phyloP scores from a whole-genome alignment of 2,888 invertebrate genomes.

The Elegia similella region DNA sequence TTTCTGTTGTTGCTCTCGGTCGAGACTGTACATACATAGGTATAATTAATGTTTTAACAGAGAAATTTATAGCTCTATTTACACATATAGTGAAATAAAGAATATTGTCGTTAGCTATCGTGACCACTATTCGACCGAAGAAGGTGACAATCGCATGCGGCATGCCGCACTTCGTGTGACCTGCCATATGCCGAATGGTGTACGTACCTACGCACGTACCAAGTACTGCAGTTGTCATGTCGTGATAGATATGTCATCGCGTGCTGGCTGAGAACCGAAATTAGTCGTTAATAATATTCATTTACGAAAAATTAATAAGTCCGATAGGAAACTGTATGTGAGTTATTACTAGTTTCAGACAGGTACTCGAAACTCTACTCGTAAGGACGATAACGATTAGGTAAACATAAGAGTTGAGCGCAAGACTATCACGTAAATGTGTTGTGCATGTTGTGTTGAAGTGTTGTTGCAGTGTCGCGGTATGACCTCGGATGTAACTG shows the following conservation, averaged over 20 bases:
- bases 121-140: background rate
- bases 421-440: background rate
- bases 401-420: background rate
- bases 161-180: background rate
- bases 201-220: no score
- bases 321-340: no score
- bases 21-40: conserved; percentile 34
- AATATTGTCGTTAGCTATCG: conserved; percentile 18
- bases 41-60: conserved; percentile 25
- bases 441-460: background rate
- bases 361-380: no score
- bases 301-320: no score
- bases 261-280: no score
- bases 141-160: background rate
- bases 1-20: conserved; percentile 16
- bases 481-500: background rate
- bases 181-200: background rate
- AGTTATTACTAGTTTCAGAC: no score
- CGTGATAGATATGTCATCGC: no score
- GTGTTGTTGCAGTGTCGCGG: background rate
- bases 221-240: no score
- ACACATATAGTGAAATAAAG: conserved; percentile 14
- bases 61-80: conserved; percentile 19
- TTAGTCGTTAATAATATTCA: no score
- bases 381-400: no score